Evolutionary conservation across 2,888 invertebrate species (phyloP).

Genomic region (Tortrix viridana): DNA sequence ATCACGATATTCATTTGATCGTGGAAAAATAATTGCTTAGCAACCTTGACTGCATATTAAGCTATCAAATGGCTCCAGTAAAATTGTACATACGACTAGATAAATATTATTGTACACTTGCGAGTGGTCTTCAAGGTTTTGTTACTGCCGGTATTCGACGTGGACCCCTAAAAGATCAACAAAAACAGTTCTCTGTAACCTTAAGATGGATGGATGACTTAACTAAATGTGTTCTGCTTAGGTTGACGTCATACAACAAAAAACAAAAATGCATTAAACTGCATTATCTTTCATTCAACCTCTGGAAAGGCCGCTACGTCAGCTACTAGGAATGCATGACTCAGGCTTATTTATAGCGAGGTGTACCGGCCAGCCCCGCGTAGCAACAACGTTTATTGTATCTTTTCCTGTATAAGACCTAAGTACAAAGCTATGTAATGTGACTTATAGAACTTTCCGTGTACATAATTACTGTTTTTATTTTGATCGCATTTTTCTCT

Average conservation of each 20-base stretch:
- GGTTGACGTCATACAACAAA: constrained; percentile 44
- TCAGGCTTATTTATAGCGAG: constrained; percentile 57
- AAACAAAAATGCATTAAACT: constrained; percentile 48
- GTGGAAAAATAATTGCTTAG: neutral
- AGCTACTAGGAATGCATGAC: constrained; percentile 57
- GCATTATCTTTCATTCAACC: constrained; percentile 62
- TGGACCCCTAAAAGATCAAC: constrained; percentile 3
- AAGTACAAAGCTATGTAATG: constrained; percentile 5
- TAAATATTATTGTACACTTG: too few relatives aligned
- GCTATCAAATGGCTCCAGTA: too few relatives aligned
- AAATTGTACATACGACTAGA: too few relatives aligned
- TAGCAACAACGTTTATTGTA: constrained; percentile 34
- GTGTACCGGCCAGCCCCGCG: constrained; percentile 39
- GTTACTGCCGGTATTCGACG: too few relatives aligned
- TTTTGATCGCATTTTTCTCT: too few relatives aligned
- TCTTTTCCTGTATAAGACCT: constrained; percentile 31
- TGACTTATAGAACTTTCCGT: neutral
- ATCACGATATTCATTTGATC: neutral
- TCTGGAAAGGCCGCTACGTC: constrained; percentile 54
- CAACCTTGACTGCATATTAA: neutral
- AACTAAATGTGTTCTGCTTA: constrained; percentile 15
- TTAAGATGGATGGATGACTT: constrained; percentile 9
- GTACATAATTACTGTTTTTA: neutral
- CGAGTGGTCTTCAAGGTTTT: too few relatives aligned
- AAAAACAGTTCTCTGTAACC: constrained; percentile 19